Conservation (phyloP, 2,888 invertebrate genomes). For the Microplitis deprimator region DNA sequence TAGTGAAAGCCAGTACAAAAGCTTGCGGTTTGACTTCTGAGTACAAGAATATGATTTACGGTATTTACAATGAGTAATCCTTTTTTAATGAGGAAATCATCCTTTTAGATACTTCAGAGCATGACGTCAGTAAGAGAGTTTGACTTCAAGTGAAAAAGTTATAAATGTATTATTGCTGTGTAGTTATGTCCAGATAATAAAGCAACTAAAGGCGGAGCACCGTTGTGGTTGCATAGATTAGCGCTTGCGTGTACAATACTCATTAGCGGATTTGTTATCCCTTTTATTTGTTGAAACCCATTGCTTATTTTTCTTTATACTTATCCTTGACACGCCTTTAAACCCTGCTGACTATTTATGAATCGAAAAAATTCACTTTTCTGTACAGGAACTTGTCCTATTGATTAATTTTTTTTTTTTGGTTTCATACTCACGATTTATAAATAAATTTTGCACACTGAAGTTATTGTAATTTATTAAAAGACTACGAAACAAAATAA, state of each 20-base stretch:
- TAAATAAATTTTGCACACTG: no score
- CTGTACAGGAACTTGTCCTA: neutral
- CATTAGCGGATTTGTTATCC: constrained; percentile 65
- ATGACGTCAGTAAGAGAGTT: neutral
- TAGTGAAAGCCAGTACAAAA: neutral
- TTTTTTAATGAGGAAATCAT: neutral
- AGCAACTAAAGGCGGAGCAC: constrained; percentile 54
- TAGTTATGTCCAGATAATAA: constrained; percentile 20
- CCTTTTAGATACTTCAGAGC: neutral
- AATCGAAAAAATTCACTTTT: neutral
- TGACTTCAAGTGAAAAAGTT: neutral
- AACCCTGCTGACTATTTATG: constrained; percentile 18
- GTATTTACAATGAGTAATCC: neutral
- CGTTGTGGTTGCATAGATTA: constrained; percentile 64
- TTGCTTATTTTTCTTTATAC: constrained; percentile 29
- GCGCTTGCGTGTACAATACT: constrained; percentile 61
- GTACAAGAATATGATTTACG: neutral
- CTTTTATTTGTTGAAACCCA: constrained; percentile 55
- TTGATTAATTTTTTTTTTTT: no score
- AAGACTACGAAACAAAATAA: no score
- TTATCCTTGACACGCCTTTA: constrained; percentile 50
- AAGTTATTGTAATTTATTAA: no score
- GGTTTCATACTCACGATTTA: no score
- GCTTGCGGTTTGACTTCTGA: neutral
- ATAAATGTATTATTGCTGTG: constrained; percentile 13